These are phyloP conservation scores for Probaryconus sp. DNA, from an alignment of 1,140 invertebrate species.

Conservation along the genomic window DNA sequence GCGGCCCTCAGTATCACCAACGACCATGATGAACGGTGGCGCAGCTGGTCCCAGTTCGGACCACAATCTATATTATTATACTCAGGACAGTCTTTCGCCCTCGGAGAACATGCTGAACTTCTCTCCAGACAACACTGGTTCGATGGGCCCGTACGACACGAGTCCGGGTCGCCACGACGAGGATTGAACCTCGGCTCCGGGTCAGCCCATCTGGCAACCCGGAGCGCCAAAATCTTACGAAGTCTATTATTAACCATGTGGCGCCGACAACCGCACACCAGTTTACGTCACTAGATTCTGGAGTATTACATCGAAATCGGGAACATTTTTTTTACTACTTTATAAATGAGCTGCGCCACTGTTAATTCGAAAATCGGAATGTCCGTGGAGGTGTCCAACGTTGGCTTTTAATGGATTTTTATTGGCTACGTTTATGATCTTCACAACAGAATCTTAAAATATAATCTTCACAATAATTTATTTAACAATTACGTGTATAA, in stretches of 20 bases:
- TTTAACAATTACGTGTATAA: too few relatives aligned
- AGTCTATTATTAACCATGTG: conserved; percentile 77
- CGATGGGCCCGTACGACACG: conserved; percentile 78
- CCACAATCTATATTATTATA: conserved; percentile 78
- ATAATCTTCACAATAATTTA: too few relatives aligned
- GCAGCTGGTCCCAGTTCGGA: conserved; percentile 79
- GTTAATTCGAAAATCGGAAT: too few relatives aligned
- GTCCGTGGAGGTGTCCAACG: too few relatives aligned
- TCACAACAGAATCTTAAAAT: too few relatives aligned
- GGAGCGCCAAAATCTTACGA: conserved; percentile 73
- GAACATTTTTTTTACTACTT: too few relatives aligned
- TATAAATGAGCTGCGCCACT: too few relatives aligned
- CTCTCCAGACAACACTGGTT: conserved; percentile 78
- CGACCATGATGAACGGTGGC: conserved; percentile 77
- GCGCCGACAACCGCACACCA: too few relatives aligned
- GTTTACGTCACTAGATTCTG: too few relatives aligned
- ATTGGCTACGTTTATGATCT: too few relatives aligned
- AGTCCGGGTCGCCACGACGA: conserved; percentile 82
- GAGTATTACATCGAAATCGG: too few relatives aligned
- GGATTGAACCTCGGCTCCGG: conserved; percentile 81
- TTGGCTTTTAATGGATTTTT: too few relatives aligned
- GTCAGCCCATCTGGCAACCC: conserved; percentile 77
- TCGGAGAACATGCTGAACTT: conserved; percentile 80
- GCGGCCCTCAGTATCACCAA: conserved; percentile 80
- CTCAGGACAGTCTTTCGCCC: conserved; percentile 79